These are phyloP conservation scores for Nerophis lumbriciformis DNA, from an alignment of 2,113 vertebrate genomes.

Conservation along the genomic window DNA sequence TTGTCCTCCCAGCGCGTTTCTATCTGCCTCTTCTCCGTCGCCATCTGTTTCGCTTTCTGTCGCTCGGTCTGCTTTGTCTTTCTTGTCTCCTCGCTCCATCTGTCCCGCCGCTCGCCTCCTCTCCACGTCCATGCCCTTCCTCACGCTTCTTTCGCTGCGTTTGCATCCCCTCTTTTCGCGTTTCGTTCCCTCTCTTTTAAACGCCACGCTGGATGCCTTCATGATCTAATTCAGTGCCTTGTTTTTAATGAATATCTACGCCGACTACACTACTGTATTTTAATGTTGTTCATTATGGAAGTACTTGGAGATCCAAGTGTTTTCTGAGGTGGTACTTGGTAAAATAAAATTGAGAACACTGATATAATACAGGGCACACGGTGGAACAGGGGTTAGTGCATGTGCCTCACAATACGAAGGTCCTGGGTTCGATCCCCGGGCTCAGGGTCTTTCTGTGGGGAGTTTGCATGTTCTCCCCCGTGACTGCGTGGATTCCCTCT, in stretches of 20 bases:
- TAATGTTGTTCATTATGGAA: no score
- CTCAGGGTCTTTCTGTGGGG: no score
- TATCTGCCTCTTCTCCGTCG: constrained; percentile 48
- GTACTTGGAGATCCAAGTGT: no score
- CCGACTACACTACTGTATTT: no score
- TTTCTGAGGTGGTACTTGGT: no score
- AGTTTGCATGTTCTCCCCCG: no score
- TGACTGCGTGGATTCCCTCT: no score
- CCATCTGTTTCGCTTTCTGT: constrained; percentile 58
- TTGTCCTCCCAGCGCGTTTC: constrained; percentile 52
- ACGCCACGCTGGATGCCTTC: constrained; percentile 13
- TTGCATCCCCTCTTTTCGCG: constrained; percentile 6
- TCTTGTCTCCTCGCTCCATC: constrained; percentile 35
- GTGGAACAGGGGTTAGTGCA: no score
- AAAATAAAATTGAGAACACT: no score
- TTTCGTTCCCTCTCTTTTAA: constrained; percentile 23
- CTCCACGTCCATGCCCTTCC: constrained; percentile 3
- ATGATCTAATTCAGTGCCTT: constrained; percentile 9
- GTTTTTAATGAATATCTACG: constrained; percentile 7
- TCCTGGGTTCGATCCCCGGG: no score
- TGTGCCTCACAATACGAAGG: no score
- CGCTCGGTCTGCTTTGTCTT: constrained; percentile 31
- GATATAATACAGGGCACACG: no score
- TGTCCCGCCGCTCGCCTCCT: constrained; percentile 26
- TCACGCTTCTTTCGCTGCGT: neutral